Base-by-base conservation (phyloP, 2,113 vertebrate species). In the Pelvicachromis taeniatus region DNA sequence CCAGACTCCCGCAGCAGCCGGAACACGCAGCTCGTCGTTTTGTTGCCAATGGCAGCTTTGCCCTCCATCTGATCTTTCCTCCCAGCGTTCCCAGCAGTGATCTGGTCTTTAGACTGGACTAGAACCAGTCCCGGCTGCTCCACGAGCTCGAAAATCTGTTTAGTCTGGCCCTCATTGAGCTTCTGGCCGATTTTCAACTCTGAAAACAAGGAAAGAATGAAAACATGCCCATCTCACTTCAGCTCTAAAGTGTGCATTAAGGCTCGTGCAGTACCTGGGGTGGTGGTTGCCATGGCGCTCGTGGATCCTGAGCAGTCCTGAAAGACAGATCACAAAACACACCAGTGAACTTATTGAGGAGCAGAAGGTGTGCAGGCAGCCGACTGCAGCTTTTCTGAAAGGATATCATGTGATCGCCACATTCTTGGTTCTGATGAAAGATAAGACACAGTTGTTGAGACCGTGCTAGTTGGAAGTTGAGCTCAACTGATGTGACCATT, bases 61-160 rank as follows among this genome's bases (percentile, higher is more conserved):
- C 99, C 99, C 87, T 99, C 98, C 97, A 99, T 96, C 80, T 98
- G 97, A 92, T 99, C 97, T 65, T 97, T 99, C 89, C 99, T 96
- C 56, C 95, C 98, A 0, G 98, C 98, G 38, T 99, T 99, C 65
- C 98, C 98, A 4, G 99, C 98, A 1, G 99, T 99, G 86, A 99
- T 99, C 93, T 99, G 98, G 95, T 99, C 98, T 88, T 98, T 99
- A 9, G 99, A 99, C 92, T 97, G 97, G 86, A 99, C 97, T 88
- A 99, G 96, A 31, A 99, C 98, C 83, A 96, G 96, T 55, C 97
- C 98, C 0, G 97, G 96, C 80, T 96, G 94, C 35, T 97, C 97
- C 52, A 90, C 91, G 48, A 99, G 94, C 92, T 98, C 97, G 17
- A 97, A 98, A 54, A 99, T 98, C 93, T 99, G 97, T 92, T 99